Evolutionary conservation across 1,140 invertebrate genomes (phyloP), one percentile per base, ranked within the genome.

Genomic region (Drosophila auraria): DNA sequence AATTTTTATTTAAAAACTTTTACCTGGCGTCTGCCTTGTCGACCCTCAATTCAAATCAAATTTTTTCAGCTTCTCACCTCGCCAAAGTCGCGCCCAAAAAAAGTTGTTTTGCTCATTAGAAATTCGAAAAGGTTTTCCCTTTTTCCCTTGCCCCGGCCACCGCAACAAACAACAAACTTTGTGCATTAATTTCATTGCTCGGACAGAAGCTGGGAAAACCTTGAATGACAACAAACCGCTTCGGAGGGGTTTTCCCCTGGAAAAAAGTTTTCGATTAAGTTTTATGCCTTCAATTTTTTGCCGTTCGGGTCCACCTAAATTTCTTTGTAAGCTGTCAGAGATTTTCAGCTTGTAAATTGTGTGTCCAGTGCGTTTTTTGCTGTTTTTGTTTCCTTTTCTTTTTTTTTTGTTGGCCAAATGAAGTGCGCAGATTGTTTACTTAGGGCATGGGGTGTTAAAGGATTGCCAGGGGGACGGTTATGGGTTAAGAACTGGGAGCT

Each of bases 1-100:
- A 90, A 90, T 90, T 89, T 89, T 90, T 90, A 86, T 90, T 90
- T 86, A 80, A 90, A 90, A 90, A 90, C 75, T 90, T 90, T 80
- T 61, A 63, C 78, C 68, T 76, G 71, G 64, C 66, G 20, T 15
- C 17, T 9, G 33, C 33, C 30, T 20, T 12, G 17, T 14, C 62
- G 63, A 71, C 81, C 81, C 74, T 80, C 79, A 73, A 70, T 80
- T 79, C 70, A 73, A 89, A 79, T 89, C 82, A 84, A 84, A 81
- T 84, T 81, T 73, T 78, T 73, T 65, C 74, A 63, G 50, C 61
- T 65, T 83, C 53, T 54, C 68, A 57, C 64, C 80, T 76, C 50
- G 59, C 72, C 54, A 47, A 71, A 53, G 33, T 56, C 30, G 53
- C 23, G 30, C n/a, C n/a, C 70, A 0, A 40, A 63, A 62, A 65